Base-by-base conservation (phyloP, 1,140 invertebrate genomes). In the Nymphalis io region DNA sequence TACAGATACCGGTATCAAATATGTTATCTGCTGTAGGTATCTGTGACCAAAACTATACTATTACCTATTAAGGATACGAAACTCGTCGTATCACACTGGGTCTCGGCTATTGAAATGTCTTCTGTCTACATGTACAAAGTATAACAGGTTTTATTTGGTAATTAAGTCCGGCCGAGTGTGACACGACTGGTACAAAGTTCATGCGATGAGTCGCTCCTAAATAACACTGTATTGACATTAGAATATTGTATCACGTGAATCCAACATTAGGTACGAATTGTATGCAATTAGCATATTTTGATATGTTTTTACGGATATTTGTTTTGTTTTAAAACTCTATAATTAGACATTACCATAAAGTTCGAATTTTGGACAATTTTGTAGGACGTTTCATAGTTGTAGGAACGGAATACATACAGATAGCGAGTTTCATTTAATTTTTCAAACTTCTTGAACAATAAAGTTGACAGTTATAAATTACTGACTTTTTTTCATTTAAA, bases 351-450 rank as follows among this genome's bases (percentile, higher is more conserved):
- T 65, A 58, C 57, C 60, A 67, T 63, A 60, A n/a, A 67, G 68
- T 67, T 72, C 73, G 71, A 72, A 61, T 69, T 75, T 75, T 75
- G 73, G 73, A 75, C 73, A 69, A 66, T 75, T 69, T 72, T 69
- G 73, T 75, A 71, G 72, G 70, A 75, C 73, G 73, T 75, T 64
- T 72, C 71, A 63, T 75, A 75, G 73, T 74, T 68, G 63, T 75
- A 75, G 73, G 69, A 74, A 72, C 70, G 73, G 65, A 69, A 72
- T 69, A 73, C 72, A 65, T 71, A 60, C 60, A 60, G 60, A 72
- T 62, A 72, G 18, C 73, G 61, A 62, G 15, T 59, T 69, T 60
- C 66, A 60, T 68, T 61, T 53, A 33, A 53, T 38, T 70, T 59
- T 66, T 66, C 40, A 46, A 66, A 66, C 64, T 66, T 46, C 18